A percentile compares a stretch with the other conserved stretches of the same genome.
These are phyloP conservation scores for Trissolcus basalis DNA, from an alignment of 1,140 invertebrate species.

Conservation along the genomic window DNA sequence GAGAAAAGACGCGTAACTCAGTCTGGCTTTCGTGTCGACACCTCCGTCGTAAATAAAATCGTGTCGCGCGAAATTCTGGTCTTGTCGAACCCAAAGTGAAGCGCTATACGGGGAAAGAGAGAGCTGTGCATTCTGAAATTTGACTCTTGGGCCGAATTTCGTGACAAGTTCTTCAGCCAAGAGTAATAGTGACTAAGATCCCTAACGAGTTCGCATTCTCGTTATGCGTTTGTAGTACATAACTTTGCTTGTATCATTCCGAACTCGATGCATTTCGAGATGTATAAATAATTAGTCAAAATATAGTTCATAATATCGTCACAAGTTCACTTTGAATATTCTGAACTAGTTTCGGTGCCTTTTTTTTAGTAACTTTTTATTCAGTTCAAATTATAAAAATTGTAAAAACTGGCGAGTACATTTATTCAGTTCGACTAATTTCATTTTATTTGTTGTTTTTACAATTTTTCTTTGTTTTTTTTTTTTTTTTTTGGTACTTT, in stretches of 20 bases:
- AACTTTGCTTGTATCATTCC: slow-evolving; percentile 3
- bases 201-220: slow-evolving; percentile 39
- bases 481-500: not conserved
- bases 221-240: slow-evolving; percentile 31
- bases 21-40: slow-evolving; percentile 19
- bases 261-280: not conserved
- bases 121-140: slow-evolving; percentile 36
- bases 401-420: too few relatives aligned
- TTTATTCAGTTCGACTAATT: too few relatives aligned
- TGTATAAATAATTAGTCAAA: too few relatives aligned
- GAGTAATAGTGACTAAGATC: slow-evolving; percentile 28
- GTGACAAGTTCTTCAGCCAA: slow-evolving; percentile 29
- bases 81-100: slow-evolving; percentile 46
- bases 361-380: too few relatives aligned
- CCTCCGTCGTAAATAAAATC: slow-evolving; percentile 41
- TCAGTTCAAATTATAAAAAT: too few relatives aligned
- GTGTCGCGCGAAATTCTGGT: slow-evolving; percentile 38
- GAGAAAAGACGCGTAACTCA: slow-evolving; percentile 21
- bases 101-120: slow-evolving; percentile 27
- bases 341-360: too few relatives aligned
- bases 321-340: too few relatives aligned
- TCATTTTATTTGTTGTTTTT: too few relatives aligned
- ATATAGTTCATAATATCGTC: not conserved
- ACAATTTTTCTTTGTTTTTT: too few relatives aligned
- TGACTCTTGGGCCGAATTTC: slow-evolving; percentile 22